phyloP scores from a whole-genome alignment of 1,140 invertebrate genomes.

The Cyclina sinensis region DNA sequence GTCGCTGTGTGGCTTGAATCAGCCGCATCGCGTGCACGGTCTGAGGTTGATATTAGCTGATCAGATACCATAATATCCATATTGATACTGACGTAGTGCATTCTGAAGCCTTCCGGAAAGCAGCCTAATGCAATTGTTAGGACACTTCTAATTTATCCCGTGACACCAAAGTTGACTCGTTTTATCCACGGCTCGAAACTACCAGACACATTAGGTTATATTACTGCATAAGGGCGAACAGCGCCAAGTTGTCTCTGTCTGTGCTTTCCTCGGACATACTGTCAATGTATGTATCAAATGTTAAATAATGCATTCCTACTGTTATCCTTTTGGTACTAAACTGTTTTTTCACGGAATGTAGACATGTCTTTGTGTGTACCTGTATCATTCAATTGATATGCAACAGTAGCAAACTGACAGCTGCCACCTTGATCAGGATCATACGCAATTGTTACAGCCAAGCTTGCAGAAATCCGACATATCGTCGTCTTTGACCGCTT shows the following conservation, averaged over 20 bases:
- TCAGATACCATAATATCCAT: slow-evolving; percentile 8
- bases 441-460: not conserved
- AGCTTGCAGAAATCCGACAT: not conserved
- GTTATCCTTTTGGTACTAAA: not conserved
- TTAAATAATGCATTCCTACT: not conserved
- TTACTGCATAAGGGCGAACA: slow-evolving; percentile 27
- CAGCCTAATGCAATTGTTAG: too few relatives aligned
- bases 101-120: slow-evolving; percentile 7
- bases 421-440: too few relatives aligned
- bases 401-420: slow-evolving; percentile 17
- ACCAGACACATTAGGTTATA: too few relatives aligned
- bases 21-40: not conserved
- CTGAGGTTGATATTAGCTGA: slow-evolving; percentile 19
- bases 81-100: slow-evolving; percentile 22
- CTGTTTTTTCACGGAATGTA: not conserved
- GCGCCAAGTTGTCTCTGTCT: slow-evolving; percentile 33
- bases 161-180: too few relatives aligned
- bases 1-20: not conserved
- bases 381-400: not conserved
- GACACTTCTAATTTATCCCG: too few relatives aligned
- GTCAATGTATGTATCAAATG: slow-evolving; percentile 9
- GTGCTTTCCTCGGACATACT: slow-evolving; percentile 8
- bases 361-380: slow-evolving; percentile 10
- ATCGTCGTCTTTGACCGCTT: not conserved
- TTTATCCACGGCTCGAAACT: too few relatives aligned